These are phyloP conservation scores for Ammodytes marinus DNA, from an alignment of 2,113 vertebrate species.

Conservation along the genomic window DNA sequence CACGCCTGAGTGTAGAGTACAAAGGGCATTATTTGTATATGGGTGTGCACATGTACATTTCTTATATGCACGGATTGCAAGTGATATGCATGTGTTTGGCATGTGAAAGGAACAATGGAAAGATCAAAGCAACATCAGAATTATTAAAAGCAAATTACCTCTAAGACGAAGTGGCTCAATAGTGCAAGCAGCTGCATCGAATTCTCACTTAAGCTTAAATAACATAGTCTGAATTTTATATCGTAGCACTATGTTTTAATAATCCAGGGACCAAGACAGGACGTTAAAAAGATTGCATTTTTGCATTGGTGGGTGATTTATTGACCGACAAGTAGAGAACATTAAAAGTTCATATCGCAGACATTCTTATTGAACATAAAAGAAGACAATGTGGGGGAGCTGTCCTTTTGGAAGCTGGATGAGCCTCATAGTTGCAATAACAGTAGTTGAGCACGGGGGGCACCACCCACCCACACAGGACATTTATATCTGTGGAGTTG, in stretches of 20 bases:
- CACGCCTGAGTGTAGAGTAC: conserved; percentile 27
- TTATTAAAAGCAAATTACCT: conserved; percentile 34
- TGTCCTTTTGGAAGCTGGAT: conserved; percentile 46
- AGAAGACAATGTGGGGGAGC: conserved; percentile 44
- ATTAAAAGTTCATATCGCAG: conserved; percentile 24
- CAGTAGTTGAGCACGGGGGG: conserved; percentile 71
- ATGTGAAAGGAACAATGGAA: background rate
- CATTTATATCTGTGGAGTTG: conserved; percentile 66
- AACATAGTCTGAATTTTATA: background rate
- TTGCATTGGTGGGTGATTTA: conserved; percentile 34
- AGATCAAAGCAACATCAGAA: background rate
- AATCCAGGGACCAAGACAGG: conserved; percentile 9
- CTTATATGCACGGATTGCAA: background rate
- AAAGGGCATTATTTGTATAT: conserved; percentile 22
- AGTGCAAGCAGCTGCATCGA: conserved; percentile 14
- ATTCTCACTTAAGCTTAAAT: background rate
- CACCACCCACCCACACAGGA: conserved; percentile 76
- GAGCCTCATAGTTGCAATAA: conserved; percentile 64
- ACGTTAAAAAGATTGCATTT: conserved; percentile 26
- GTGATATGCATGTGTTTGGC: background rate
- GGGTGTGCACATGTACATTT: conserved; percentile 30
- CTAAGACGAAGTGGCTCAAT: conserved; percentile 22
- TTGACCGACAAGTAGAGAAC: conserved; percentile 4
- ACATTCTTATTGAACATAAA: conserved; percentile 38
- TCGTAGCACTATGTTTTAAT: background rate